Evolutionary conservation across 1,140 invertebrate species (phyloP).

Genomic region (Zaprionus tsacasi): DNA sequence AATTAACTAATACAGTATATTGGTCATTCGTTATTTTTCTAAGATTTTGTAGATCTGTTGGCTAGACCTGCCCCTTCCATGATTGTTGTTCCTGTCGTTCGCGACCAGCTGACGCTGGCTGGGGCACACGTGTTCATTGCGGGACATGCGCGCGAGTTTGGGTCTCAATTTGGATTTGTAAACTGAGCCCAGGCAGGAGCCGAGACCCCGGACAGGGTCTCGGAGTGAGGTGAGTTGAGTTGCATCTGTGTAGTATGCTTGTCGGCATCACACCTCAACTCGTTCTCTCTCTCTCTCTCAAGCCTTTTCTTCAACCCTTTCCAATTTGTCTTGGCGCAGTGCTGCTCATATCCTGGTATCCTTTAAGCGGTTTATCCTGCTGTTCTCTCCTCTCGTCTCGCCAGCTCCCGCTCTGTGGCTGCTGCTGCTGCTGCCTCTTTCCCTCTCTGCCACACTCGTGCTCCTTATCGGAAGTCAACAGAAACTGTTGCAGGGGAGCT

Average conservation of each 20-base stretch:
- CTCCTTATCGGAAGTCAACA: constrained; percentile 75
- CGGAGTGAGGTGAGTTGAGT: constrained; percentile 25
- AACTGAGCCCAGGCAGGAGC: constrained; percentile 43
- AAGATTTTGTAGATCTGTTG: constrained; percentile 23
- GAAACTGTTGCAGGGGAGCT: constrained; percentile 63
- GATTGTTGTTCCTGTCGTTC: constrained; percentile 21
- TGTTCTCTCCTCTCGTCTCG: constrained; percentile 42
- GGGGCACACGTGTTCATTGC: constrained; percentile 66
- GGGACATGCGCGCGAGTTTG: constrained; percentile 62
- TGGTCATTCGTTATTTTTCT: constrained; percentile 20
- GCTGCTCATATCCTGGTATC: constrained; percentile 38
- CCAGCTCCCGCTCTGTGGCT: constrained; percentile 4
- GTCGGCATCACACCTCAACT: constrained; percentile 67
- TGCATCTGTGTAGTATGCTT: constrained; percentile 63
- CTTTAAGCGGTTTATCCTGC: constrained; percentile 79
- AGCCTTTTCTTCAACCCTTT: constrained; percentile 77
- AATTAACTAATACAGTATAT: neutral
- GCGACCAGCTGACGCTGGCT: constrained; percentile 63
- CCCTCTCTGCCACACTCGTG: constrained; percentile 62
- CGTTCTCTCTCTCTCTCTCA: constrained; percentile 15
- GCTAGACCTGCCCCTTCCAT: constrained; percentile 28
- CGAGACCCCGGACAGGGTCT: neutral
- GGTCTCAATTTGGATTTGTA: constrained; percentile 77
- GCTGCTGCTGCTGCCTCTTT: constrained; percentile 26
- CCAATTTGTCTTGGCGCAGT: constrained; percentile 46